Evolutionary conservation across 2,797 vertebrate species (phyloP).

Genomic region (Chelonia mydas): DNA sequence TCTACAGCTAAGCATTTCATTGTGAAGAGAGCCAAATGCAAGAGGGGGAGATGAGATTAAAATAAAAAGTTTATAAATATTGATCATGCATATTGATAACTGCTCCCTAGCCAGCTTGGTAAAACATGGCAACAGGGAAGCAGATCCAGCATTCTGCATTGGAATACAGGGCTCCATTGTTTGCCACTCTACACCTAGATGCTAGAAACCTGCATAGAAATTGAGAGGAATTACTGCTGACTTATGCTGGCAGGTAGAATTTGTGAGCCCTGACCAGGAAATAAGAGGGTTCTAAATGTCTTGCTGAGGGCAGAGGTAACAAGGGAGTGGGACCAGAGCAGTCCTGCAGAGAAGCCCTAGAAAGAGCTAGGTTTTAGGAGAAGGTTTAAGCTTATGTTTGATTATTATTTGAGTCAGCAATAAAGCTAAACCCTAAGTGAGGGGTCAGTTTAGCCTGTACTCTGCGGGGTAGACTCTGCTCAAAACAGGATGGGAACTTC

Average conservation of each 20-base stretch:
- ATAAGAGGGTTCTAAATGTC: neutral
- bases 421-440: neutral
- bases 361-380: neutral
- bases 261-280: neutral
- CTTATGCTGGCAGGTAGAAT: neutral
- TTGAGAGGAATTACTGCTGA: neutral
- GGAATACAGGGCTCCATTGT: neutral
- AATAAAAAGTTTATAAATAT: neutral
- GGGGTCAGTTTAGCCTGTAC: rapidly evolving
- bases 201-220: neutral
- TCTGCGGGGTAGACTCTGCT: neutral
- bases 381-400: neutral
- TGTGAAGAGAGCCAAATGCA: neutral
- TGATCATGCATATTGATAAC: neutral
- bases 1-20: neutral
- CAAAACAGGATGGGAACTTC: rapidly evolving
- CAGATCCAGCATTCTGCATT: neutral
- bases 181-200: neutral
- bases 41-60: neutral
- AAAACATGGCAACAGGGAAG: neutral
- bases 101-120: neutral
- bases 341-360: neutral
- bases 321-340: neutral
- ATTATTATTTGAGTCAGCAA: neutral
- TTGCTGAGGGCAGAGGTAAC: neutral